phyloP scores from a whole-genome alignment of 2,797 vertebrate genomes.

The Naso thynnoides region DNA sequence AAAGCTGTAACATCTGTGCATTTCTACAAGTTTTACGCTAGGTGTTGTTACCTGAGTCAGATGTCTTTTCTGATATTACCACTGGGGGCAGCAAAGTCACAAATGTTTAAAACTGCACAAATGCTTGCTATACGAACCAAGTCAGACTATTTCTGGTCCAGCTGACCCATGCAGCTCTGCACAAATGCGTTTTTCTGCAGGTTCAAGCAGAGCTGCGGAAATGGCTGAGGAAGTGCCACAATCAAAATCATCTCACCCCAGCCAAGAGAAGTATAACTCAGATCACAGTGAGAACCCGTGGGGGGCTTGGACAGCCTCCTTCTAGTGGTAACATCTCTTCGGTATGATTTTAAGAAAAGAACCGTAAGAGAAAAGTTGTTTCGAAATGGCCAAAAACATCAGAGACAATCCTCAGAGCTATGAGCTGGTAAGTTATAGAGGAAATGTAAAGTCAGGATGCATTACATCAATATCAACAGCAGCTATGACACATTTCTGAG shows the following conservation, averaged over 20 bases:
- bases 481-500: background rate
- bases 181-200: slow-evolving; percentile 65
- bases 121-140: background rate
- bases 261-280: slow-evolving; percentile 84
- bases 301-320: slow-evolving; percentile 72
- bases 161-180: background rate
- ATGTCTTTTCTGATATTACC: background rate
- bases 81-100: background rate
- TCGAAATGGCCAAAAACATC: slow-evolving; percentile 9
- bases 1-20: background rate
- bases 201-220: slow-evolving; percentile 89
- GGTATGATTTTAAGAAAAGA: slow-evolving; percentile 74
- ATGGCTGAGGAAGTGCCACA: slow-evolving; percentile 84
- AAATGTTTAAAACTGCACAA: background rate
- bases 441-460: slow-evolving; percentile 14
- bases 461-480: slow-evolving; percentile 19
- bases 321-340: slow-evolving; percentile 79
- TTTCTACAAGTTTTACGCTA: background rate
- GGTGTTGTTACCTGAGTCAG: background rate
- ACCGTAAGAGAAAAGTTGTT: background rate
- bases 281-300: slow-evolving; percentile 80
- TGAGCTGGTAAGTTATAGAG: slow-evolving; percentile 12
- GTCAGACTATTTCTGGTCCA: background rate
- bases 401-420: slow-evolving; percentile 19
- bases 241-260: slow-evolving; percentile 83